These are phyloP conservation scores for Alexandromys fortis DNA, from an alignment of 2,113 vertebrate species.

Conservation along the genomic window DNA sequence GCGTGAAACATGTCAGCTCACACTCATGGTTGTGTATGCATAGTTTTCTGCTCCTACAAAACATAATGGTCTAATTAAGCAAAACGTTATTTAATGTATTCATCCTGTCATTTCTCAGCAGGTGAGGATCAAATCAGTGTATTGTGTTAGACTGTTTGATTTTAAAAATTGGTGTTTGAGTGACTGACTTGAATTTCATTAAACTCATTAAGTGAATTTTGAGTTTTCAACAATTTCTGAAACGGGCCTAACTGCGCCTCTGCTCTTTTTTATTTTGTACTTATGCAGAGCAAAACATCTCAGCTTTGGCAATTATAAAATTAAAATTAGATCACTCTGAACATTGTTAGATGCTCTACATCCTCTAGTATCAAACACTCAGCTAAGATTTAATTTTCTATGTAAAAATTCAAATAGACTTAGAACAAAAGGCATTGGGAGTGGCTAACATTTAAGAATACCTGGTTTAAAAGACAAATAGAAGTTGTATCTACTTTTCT, in stretches of 20 bases:
- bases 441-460: background rate
- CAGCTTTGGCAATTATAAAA: background rate
- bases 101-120: background rate
- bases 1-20: background rate
- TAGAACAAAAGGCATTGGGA: background rate
- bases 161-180: background rate
- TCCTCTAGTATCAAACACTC: background rate
- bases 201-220: background rate
- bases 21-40: too few relatives aligned
- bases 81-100: background rate
- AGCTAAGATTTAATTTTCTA: background rate
- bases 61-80: background rate
- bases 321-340: background rate
- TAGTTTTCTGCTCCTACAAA: background rate
- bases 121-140: background rate
- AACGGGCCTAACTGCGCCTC: background rate
- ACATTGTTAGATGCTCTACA: background rate
- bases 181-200: background rate
- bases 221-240: background rate
- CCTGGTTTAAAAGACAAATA: background rate
- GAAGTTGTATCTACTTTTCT: background rate
- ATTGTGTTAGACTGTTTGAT: background rate
- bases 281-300: background rate
- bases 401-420: background rate
- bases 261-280: background rate